phyloP scores from a whole-genome alignment of 1,140 invertebrate genomes.

The Venturia canescens region DNA sequence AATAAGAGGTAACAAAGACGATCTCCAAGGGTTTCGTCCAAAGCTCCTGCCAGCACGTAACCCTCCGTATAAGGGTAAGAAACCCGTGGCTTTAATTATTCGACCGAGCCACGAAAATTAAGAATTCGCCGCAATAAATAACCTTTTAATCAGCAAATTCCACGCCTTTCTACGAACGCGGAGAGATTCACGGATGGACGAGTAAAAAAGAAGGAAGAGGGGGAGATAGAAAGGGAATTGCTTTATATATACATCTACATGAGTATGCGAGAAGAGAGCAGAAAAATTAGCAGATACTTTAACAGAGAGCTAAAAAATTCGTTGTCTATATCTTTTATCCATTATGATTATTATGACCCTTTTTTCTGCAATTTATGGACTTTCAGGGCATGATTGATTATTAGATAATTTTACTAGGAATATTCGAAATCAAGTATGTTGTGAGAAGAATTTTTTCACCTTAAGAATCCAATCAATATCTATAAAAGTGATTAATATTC shows the following conservation, averaged over 20 bases:
- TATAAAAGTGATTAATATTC: too few relatives aligned
- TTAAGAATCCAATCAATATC: too few relatives aligned
- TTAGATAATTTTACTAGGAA: constrained; percentile 31
- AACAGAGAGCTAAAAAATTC: constrained; percentile 12
- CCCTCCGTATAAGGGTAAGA: constrained; percentile 5
- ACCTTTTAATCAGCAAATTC: constrained; percentile 66
- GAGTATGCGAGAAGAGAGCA: constrained; percentile 18
- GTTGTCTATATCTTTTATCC: constrained; percentile 55
- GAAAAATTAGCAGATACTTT: constrained; percentile 59
- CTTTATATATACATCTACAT: neutral
- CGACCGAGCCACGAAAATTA: constrained; percentile 55
- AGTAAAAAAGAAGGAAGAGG: neutral
- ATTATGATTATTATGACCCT: constrained; percentile 61
- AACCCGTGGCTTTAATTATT: constrained; percentile 60
- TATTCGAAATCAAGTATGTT: too few relatives aligned
- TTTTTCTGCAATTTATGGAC: constrained; percentile 57
- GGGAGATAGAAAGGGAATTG: constrained; percentile 9
- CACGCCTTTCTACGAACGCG: constrained; percentile 38
- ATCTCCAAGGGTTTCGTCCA: constrained; percentile 3
- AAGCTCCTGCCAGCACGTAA: neutral
- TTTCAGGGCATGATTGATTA: constrained; percentile 41
- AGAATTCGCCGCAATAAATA: constrained; percentile 67
- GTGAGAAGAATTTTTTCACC: too few relatives aligned
- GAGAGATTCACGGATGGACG: neutral
- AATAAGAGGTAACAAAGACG: constrained; percentile 32